Percentiles rank a stretch among this genome's conserved stretches.
Evolutionary conservation across 1,140 invertebrate species (phyloP).

Genomic region (Nomia melanderi): DNA sequence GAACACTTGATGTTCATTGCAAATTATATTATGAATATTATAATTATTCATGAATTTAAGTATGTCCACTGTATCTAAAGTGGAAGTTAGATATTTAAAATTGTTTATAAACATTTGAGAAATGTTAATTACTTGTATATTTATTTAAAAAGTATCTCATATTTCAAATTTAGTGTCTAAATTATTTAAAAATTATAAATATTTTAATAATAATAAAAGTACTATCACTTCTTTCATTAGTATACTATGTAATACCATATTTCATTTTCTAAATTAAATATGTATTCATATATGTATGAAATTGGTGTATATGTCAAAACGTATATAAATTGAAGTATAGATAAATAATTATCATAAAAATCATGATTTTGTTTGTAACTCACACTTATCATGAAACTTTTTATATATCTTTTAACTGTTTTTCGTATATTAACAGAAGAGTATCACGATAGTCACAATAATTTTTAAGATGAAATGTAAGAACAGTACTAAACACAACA

Average conservation of each 20-base stretch:
- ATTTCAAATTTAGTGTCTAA: neutral
- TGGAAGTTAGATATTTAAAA: slow-evolving; percentile 18
- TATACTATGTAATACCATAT: neutral
- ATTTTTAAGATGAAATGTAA: neutral
- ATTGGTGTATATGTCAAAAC: neutral
- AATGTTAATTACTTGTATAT: slow-evolving; percentile 8
- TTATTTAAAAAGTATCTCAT: neutral
- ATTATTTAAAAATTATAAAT: neutral
- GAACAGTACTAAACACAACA: slow-evolving; percentile 17
- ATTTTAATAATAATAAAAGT: slow-evolving; percentile 1
- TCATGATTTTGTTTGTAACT: slow-evolving; percentile 1
- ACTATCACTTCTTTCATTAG: neutral
- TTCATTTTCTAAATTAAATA: neutral
- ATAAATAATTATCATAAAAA: slow-evolving; percentile 3
- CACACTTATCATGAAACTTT: neutral
- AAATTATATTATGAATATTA: neutral
- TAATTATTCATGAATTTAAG: neutral
- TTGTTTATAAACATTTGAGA: slow-evolving; percentile 40
- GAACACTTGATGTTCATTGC: slow-evolving; percentile 10
- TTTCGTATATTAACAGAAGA: neutral
- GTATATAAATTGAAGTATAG: neutral
- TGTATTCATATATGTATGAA: neutral
- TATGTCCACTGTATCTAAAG: slow-evolving; percentile 19
- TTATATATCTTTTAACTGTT: neutral
- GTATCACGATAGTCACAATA: neutral